Conservation (phyloP, 1,140 invertebrate genomes). For the Ceratoteleas bidentatus region DNA sequence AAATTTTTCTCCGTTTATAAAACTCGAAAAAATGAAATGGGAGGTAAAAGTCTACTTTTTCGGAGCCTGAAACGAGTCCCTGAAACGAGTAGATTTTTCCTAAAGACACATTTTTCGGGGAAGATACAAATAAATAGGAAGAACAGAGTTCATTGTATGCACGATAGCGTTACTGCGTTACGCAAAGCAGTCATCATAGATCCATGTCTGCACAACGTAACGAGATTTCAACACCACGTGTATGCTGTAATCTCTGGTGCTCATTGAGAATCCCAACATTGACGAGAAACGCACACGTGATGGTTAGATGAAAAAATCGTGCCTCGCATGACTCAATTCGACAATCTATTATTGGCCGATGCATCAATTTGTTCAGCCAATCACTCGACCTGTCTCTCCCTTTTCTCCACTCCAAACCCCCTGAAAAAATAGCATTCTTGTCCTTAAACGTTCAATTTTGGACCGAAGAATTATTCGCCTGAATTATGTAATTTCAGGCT, state of each 20-base stretch:
- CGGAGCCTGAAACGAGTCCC: too few species aligned
- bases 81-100: too few species aligned
- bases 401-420: too few species aligned
- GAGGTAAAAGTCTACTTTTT: too few species aligned
- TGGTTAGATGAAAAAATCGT: background rate
- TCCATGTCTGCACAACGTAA: conserved; percentile 62
- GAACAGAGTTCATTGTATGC: conserved; percentile 43
- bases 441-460: too few species aligned
- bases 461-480: too few species aligned
- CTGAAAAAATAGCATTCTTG: too few species aligned
- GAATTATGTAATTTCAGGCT: too few species aligned
- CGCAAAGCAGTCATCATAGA: conserved; percentile 64
- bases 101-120: background rate
- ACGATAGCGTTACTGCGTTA: conserved; percentile 47
- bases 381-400: too few species aligned
- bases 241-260: conserved; percentile 51
- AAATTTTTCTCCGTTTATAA: too few species aligned
- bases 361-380: too few species aligned
- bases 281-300: conserved; percentile 28
- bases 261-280: conserved; percentile 57
- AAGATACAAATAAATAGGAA: conserved; percentile 32
- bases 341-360: conserved; percentile 1
- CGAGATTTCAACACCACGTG: conserved; percentile 66
- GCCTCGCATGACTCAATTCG: background rate
- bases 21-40: too few species aligned